Evolutionary conservation across 1,140 invertebrate genomes (phyloP).

Genomic region (Coboldia fuscipes): DNA sequence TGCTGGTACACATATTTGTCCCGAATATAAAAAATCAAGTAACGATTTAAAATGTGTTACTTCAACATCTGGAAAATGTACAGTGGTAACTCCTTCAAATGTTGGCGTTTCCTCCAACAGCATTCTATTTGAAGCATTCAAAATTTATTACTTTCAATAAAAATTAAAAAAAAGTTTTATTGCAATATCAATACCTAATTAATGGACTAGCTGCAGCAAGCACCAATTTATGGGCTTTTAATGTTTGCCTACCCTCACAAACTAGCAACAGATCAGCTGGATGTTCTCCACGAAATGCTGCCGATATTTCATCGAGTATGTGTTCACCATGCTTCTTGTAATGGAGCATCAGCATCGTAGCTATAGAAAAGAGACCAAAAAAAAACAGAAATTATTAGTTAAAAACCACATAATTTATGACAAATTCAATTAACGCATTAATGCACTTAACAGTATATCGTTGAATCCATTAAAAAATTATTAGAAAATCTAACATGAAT

Average conservation of each 20-base stretch:
- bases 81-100: slow-evolving; percentile 43
- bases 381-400: too few species aligned
- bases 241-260: slow-evolving; percentile 50
- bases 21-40: slow-evolving; percentile 63
- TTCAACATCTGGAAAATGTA: slow-evolving; percentile 60
- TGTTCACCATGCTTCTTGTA: slow-evolving; percentile 77
- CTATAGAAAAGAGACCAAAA: too few species aligned
- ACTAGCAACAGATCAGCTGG: slow-evolving; percentile 61
- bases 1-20: slow-evolving; percentile 60
- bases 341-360: slow-evolving; percentile 57
- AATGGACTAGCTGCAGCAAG: slow-evolving; percentile 65
- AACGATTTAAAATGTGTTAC: slow-evolving; percentile 52
- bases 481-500: too few species aligned
- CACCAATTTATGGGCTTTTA: slow-evolving; percentile 56
- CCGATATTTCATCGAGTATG: slow-evolving; percentile 64
- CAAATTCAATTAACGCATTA: too few species aligned
- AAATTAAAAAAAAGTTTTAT: slow-evolving; percentile 2
- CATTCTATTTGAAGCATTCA: slow-evolving; percentile 20
- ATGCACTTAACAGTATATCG: too few species aligned
- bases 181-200: slow-evolving; percentile 27
- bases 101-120: slow-evolving; percentile 49
- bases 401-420: too few species aligned
- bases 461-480: too few species aligned
- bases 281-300: slow-evolving; percentile 59
- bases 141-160: slow-evolving; percentile 6